Base-by-base conservation (phyloP, 1,140 invertebrate genomes). In the Charaxes varanes region DNA sequence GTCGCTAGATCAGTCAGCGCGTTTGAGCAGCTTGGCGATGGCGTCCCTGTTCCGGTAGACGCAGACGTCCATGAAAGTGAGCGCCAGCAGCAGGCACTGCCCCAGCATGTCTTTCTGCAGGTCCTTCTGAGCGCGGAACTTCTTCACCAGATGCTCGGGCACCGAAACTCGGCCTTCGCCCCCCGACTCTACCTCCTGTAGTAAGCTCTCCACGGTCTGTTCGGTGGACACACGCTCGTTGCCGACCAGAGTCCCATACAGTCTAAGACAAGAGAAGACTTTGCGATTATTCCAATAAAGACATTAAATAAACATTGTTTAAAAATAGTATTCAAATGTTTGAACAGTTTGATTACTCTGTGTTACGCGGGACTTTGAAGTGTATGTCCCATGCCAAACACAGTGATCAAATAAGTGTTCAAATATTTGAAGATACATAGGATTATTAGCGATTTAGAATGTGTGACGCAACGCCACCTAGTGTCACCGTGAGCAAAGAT, bases 11-110 rank as follows among this genome's bases (percentile, higher is more conserved):
- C 47, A 55, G 11, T 63, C 59, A 11, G 41, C 41, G 2, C 58
- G 33, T 18, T 52, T 62, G 11, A 61, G 44, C 23, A 80, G 53
- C 16, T 67, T 68, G 7, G 58, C 49, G 12, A 80, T 68, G 35
- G 66, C 65, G 2, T 70, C 58, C 12, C 61, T 44, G 30, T 83
- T 80, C 23, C 64, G 65, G 63, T 79, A 76, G 34, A 85, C 57
- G 47, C 81, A 85, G 0, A 85, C 21, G 34, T 85, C 82, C 73
- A 81, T 84, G 41, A 85, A 85, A 11, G 84, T 84, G 2, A 85
- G 17, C 0, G 60, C 63, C 26, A 85, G 27, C 0, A 85, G 36
- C 11, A 85, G 44, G 33, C 70, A 72, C 18, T 84, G 77, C 0
- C 76, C 78, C 19, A 85, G 30, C 67, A 82, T 76, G 41, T 85